Percentiles rank a stretch among this genome's conserved stretches.
phyloP scores from a whole-genome alignment of 2,888 invertebrate species.

The Meta bourneti region DNA sequence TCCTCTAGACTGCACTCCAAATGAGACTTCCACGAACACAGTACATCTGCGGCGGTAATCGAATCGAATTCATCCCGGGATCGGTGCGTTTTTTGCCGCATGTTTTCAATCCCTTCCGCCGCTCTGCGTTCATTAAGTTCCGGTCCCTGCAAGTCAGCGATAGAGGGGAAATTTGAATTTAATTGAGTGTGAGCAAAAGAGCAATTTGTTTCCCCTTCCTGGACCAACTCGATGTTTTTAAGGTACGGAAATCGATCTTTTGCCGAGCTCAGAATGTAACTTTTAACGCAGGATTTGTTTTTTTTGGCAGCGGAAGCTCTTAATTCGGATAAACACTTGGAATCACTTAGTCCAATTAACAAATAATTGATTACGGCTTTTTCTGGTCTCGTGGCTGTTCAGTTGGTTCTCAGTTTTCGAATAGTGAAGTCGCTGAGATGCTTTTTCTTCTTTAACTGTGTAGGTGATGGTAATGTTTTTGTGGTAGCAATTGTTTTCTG shows the following conservation, averaged over 20 bases:
- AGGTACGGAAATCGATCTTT: not conserved
- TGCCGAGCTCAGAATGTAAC: not conserved
- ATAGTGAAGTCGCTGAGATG: not conserved
- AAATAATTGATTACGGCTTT: not conserved
- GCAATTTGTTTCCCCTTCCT: slow-evolving; percentile 17
- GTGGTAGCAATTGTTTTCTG: no score
- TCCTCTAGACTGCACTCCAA: no score
- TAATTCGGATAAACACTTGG: not conserved
- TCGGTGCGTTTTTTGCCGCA: not conserved
- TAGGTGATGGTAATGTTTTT: no score
- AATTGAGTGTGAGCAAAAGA: slow-evolving; percentile 32
- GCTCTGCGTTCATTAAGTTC: not conserved
- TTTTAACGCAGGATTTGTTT: not conserved
- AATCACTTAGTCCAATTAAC: not conserved
- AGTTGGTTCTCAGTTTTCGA: not conserved
- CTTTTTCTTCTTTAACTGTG: no score
- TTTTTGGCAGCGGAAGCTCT: not conserved
- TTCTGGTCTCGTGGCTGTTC: not conserved
- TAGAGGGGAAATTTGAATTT: not conserved
- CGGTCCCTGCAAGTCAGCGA: not conserved
- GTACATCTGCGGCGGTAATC: not conserved
- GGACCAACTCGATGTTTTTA: not conserved
- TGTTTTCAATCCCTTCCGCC: slow-evolving; percentile 6
- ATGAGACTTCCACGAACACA: no score
- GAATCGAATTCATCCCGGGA: not conserved